Evolutionary conservation across 1,140 invertebrate genomes (phyloP).

Genomic region (Tetraneura akinire): DNA sequence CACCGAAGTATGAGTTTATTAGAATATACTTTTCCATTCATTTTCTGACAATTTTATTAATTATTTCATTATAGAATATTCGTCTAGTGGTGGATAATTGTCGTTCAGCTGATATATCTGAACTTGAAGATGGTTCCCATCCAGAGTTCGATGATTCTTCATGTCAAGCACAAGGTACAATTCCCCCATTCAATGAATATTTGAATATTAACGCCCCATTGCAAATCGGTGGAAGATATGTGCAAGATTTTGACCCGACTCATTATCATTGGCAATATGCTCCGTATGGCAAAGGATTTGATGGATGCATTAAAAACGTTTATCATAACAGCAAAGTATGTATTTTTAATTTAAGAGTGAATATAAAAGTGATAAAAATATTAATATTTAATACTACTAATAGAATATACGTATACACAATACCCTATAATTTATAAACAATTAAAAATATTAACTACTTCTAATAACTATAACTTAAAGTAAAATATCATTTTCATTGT

Average conservation of each 20-base stretch:
- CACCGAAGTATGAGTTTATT: conserved; percentile 71
- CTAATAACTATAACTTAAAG: no score
- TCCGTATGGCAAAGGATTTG: conserved; percentile 84
- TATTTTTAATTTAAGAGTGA: not conserved
- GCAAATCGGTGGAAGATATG: conserved; percentile 87
- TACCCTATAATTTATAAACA: no score
- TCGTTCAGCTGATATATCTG: conserved; percentile 79
- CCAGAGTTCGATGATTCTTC: conserved; percentile 82
- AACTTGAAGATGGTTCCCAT: conserved; percentile 83
- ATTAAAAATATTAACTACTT: no score
- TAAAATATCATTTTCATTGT: no score
- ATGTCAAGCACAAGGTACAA: conserved; percentile 84
- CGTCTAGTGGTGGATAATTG: conserved; percentile 91
- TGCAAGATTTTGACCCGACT: conserved; percentile 81
- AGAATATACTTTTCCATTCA: no score
- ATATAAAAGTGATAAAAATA: no score
- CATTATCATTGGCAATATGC: conserved; percentile 85
- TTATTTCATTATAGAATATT: conserved; percentile 63
- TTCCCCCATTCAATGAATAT: conserved; percentile 94
- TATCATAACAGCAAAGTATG: conserved; percentile 88
- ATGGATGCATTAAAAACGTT: conserved; percentile 92
- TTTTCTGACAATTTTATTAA: no score
- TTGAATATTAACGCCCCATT: conserved; percentile 94
- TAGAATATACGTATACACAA: no score
- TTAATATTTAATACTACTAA: no score